These are phyloP conservation scores for Itoplectis maculator DNA, from an alignment of 2,888 invertebrate genomes.

Conservation along the genomic window DNA sequence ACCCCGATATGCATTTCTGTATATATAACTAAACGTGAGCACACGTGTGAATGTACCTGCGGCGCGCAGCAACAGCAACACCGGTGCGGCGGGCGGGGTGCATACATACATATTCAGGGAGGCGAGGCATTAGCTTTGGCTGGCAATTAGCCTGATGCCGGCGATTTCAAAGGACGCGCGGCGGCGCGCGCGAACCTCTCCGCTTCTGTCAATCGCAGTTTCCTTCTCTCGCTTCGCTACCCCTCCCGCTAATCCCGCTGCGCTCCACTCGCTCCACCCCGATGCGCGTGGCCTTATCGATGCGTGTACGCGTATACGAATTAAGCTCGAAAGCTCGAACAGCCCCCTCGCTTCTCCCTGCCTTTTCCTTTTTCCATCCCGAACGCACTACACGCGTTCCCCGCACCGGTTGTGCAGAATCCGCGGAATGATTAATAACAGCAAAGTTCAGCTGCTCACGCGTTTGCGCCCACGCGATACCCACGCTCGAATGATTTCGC, in stretches of 20 bases:
- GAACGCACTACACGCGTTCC: not conserved
- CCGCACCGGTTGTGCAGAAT: not conserved
- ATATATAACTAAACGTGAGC: not conserved
- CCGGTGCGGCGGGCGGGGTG: constrained; percentile 25
- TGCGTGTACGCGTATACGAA: no score
- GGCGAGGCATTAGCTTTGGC: constrained; percentile 68
- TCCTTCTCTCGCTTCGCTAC: constrained; percentile 18
- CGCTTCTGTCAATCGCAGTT: constrained; percentile 47
- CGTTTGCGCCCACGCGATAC: not conserved
- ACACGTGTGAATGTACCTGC: constrained; percentile 4
- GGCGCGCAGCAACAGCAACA: constrained; percentile 20
- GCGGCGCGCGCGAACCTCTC: constrained; percentile 1
- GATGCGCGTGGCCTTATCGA: no score
- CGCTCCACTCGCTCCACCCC: not conserved
- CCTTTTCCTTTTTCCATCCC: not conserved
- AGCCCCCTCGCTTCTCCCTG: not conserved
- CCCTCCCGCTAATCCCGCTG: not conserved
- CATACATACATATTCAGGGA: constrained; percentile 68
- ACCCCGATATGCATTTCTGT: no score
- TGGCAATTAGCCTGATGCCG: constrained; percentile 68
- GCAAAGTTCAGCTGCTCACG: no score
- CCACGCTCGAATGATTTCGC: not conserved
- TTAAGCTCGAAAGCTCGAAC: not conserved
- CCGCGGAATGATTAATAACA: constrained; percentile 5
- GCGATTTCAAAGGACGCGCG: constrained; percentile 53